phyloP scores from a whole-genome alignment of 2,113 vertebrate species.

The Microcebus ravelobensis region DNA sequence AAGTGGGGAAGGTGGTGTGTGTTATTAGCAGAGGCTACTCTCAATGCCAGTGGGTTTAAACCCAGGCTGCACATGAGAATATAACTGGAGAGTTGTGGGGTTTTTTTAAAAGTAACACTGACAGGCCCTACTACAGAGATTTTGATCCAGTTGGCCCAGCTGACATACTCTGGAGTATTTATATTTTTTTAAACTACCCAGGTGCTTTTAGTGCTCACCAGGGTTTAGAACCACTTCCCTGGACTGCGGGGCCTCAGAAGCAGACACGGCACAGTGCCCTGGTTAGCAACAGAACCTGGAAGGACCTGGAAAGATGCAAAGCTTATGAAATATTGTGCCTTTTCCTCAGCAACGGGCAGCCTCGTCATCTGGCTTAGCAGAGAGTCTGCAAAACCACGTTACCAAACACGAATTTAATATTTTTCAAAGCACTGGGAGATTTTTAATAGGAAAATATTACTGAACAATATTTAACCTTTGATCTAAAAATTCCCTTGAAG shows the following conservation, averaged over 20 bases:
- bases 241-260: neutral
- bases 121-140: neutral
- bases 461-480: neutral
- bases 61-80: neutral
- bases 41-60: neutral
- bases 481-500: neutral
- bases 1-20: neutral
- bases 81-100: neutral
- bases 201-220: neutral
- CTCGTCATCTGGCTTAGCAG: neutral
- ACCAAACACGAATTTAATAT: neutral
- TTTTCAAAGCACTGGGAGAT: neutral
- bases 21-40: neutral
- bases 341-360: neutral
- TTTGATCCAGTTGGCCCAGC: neutral
- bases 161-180: neutral
- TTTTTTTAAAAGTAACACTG: neutral
- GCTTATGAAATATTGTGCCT: neutral
- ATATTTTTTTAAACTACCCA: neutral
- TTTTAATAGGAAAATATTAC: neutral
- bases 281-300: neutral
- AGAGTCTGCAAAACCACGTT: neutral
- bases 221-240: neutral
- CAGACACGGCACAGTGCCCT: neutral
- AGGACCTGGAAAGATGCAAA: neutral